These are phyloP conservation scores for Galemys pyrenaicus DNA, from an alignment of 2,113 vertebrate species.

Conservation along the genomic window DNA sequence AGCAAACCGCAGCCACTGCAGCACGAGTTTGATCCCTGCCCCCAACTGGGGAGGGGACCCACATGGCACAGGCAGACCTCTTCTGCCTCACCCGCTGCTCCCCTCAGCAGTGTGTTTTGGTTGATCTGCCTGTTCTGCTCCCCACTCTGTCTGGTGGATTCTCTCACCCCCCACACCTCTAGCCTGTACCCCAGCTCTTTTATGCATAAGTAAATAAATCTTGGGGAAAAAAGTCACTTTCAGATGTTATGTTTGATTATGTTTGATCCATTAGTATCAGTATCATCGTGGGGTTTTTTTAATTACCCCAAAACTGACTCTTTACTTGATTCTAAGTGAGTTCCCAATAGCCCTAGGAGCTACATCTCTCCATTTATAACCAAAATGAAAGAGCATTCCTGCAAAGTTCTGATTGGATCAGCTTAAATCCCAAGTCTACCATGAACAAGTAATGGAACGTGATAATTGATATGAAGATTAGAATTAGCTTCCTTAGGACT, in stretches of 20 bases:
- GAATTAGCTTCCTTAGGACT: not conserved
- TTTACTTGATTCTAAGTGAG: not conserved
- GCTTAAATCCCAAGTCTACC: not conserved
- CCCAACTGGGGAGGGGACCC: too few relatives aligned
- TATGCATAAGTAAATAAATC: too few relatives aligned
- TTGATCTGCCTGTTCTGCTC: too few relatives aligned
- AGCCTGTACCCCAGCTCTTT: too few relatives aligned
- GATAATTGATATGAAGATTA: not conserved
- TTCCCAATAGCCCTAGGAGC: not conserved
- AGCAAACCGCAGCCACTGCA: too few relatives aligned
- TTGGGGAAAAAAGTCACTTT: too few relatives aligned
- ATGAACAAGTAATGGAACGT: not conserved
- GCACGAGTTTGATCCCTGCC: too few relatives aligned
- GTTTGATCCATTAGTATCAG: slow-evolving; percentile 25
- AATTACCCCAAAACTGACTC: not conserved
- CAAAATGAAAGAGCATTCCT: not conserved
- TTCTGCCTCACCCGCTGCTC: too few relatives aligned
- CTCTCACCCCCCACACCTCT: too few relatives aligned
- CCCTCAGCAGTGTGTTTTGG: too few relatives aligned
- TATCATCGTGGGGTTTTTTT: not conserved
- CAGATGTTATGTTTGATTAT: not conserved
- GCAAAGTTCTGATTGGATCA: not conserved
- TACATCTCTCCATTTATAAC: not conserved
- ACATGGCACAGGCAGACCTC: too few relatives aligned
- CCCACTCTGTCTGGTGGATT: too few relatives aligned